Evolutionary conservation across 2,888 invertebrate genomes (phyloP), one percentile per base, ranked within the genome.

Genomic region (Drosophila kanekoi): DNA sequence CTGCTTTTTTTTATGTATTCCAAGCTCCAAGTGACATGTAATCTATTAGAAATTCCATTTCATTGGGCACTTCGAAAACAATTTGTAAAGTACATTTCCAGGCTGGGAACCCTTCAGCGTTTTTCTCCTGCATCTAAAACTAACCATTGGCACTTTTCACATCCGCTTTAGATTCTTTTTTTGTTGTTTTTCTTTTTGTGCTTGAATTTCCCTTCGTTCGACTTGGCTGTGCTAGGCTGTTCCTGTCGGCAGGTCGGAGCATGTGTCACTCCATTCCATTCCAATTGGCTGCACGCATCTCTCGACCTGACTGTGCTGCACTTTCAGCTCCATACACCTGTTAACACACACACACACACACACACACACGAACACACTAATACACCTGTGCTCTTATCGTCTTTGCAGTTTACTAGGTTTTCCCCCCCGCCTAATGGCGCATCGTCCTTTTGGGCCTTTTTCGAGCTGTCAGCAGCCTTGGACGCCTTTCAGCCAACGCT

Each of bases 211-310:
- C n/a, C 28, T 2, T 8, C 28, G 8, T 28, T 28, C 28, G 28
- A 28, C 8, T 40, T 20, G 28, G 13, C 23, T 54, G 49, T 43
- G 40, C 45, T 44, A 18, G 52, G 65, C 58, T 47, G 43, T 33
- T 38, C 47, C 45, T 51, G 45, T 75, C 43, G 20, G 35, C 61
- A 38, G 16, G 43, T 23, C 68, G 66, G 52, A 61, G 83, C 80
- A 61, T 47, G 83, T 88, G 81, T 85, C 86, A 82, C 77, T 88
- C 37, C 63, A 64, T 79, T 76, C 71, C 77, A 51, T 79, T 76
- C 71, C 77, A 51, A 58, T 64, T 76, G 70, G 72, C 35, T 71
- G 59, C 59, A 77, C 81, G 45, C 65, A 64, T n/a, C 62, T 51
- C 47, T 56, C 28, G 41, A 28, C 49, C 59, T 40, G 32, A 20